phyloP scores from a whole-genome alignment of 2,888 invertebrate genomes.

The Troglohyphantes excavatus region DNA sequence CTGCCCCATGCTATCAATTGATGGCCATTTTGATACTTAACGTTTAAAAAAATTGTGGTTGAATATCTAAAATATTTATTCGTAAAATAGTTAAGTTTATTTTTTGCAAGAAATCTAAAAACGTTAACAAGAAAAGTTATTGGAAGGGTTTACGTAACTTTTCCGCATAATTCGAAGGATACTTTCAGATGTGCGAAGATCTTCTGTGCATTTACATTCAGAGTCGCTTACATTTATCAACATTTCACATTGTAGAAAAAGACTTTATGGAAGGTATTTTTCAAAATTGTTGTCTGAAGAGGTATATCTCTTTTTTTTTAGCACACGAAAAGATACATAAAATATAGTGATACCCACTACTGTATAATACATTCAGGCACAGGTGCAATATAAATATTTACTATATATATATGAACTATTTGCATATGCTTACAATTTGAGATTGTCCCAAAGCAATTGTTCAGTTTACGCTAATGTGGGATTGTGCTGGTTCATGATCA shows the following conservation, averaged over 20 bases:
- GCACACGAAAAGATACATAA: background rate
- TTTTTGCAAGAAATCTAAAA: too few relatives aligned
- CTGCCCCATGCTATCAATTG: too few relatives aligned
- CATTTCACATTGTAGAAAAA: background rate
- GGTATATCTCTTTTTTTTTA: background rate
- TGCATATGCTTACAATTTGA: background rate
- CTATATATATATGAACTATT: background rate
- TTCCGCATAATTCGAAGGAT: background rate
- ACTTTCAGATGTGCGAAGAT: background rate
- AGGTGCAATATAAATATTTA: slow-evolving; percentile 10
- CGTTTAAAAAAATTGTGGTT: too few relatives aligned
- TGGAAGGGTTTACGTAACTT: too few relatives aligned
- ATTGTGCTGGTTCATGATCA: background rate
- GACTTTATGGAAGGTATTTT: background rate
- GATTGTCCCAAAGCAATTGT: slow-evolving; percentile 6
- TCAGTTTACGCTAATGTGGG: background rate
- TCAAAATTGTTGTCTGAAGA: background rate
- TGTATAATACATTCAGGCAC: slow-evolving; percentile 48
- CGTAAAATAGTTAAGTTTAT: too few relatives aligned
- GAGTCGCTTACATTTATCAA: background rate
- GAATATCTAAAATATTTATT: too few relatives aligned
- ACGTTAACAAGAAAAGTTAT: too few relatives aligned
- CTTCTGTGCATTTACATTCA: background rate
- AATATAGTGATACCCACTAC: background rate
- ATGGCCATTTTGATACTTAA: too few relatives aligned